Percentiles rank a stretch among this genome's conserved stretches.
These are phyloP conservation scores for Ferrisia virgata DNA, from an alignment of 2,888 invertebrate genomes.

Conservation along the genomic window DNA sequence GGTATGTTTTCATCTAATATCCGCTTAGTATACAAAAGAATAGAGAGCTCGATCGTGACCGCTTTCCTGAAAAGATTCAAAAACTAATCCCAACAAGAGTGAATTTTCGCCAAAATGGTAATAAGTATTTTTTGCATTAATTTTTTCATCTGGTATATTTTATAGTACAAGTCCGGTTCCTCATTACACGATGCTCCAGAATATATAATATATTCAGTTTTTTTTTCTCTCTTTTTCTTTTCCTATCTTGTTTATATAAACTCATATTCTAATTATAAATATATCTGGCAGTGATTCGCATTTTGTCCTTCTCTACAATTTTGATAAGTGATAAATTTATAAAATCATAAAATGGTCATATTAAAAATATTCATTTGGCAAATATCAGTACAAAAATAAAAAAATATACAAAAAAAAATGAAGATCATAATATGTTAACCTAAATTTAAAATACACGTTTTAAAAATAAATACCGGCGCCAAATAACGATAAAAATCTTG, in stretches of 20 bases:
- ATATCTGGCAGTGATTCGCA: neutral
- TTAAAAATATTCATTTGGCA: neutral
- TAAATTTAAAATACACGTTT: neutral
- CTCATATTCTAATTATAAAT: neutral
- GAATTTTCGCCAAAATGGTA: neutral
- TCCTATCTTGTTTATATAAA: neutral
- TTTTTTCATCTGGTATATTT: neutral
- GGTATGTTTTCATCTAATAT: no score
- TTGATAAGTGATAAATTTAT: neutral
- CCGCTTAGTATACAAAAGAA: neutral
- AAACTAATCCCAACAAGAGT: neutral
- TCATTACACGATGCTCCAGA: neutral
- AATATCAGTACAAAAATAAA: neutral
- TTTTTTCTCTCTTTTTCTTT: neutral
- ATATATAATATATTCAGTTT: neutral
- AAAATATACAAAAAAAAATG: neutral
- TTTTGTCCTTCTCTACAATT: neutral
- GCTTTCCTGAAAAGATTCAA: neutral
- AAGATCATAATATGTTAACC: neutral
- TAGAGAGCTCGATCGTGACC: neutral
- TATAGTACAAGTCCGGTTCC: neutral
- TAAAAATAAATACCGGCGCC: neutral
- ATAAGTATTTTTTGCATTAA: neutral
- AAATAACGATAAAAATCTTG: neutral
- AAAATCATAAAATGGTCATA: neutral